Conservation (phyloP, 2,113 vertebrate species). For the Hippocampus mohnikei region DNA sequence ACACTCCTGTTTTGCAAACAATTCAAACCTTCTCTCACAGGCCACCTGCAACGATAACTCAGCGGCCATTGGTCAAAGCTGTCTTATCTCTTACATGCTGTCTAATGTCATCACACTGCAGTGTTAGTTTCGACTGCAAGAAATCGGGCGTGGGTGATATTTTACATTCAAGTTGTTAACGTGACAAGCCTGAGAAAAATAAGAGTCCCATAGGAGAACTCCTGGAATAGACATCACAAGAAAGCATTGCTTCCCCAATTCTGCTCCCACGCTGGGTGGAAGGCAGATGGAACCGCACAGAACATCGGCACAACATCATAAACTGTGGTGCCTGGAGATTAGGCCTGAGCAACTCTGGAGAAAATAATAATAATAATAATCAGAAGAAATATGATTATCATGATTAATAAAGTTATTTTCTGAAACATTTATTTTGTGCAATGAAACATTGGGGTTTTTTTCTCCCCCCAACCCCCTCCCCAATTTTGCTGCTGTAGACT, state of each 20-base stretch:
- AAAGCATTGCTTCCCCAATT: neutral
- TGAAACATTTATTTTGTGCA: too few species aligned
- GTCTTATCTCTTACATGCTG: conserved; percentile 10
- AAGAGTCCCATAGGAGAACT: neutral
- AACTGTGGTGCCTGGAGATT: too few species aligned
- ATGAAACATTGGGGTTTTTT: too few species aligned
- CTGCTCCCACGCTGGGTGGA: neutral
- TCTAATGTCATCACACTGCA: neutral
- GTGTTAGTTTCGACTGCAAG: neutral
- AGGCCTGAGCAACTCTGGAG: too few species aligned
- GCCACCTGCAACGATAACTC: conserved; percentile 6
- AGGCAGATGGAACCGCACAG: neutral
- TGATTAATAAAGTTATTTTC: too few species aligned
- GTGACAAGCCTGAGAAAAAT: conserved; percentile 28
- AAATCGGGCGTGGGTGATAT: conserved; percentile 7
- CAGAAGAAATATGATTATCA: too few species aligned
- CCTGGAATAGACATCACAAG: neutral
- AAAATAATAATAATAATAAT: too few species aligned
- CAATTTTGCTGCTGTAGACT: too few species aligned
- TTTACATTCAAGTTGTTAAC: neutral
- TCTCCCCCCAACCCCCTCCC: too few species aligned
- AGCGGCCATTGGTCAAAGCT: conserved; percentile 11
- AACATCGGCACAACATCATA: too few species aligned
- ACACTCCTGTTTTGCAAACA: conserved; percentile 20
- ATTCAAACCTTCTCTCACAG: conserved; percentile 13